Conservation (phyloP, 2,888 invertebrate species). For the Conistra vaccinii region DNA sequence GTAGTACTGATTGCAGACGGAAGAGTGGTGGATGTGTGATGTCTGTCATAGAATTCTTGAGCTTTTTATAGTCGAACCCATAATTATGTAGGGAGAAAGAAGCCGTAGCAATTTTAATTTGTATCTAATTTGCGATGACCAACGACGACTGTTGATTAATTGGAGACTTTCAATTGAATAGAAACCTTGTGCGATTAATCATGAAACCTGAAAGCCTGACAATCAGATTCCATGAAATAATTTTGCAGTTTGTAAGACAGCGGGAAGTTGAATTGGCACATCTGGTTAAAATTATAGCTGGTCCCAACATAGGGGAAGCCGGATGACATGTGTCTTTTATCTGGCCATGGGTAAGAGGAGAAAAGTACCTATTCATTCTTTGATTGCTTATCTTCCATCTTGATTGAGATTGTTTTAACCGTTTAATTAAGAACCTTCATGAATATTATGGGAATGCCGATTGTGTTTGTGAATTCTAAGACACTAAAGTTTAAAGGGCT, state of each 20-base stretch:
- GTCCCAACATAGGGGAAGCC: neutral
- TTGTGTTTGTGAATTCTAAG: neutral
- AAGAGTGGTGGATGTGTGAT: conserved; percentile 43
- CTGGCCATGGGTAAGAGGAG: neutral
- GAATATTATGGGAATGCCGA: neutral
- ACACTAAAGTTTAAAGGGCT: neutral
- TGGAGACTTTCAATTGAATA: conserved; percentile 28
- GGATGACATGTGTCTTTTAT: neutral
- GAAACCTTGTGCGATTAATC: conserved; percentile 21
- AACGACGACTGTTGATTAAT: conserved; percentile 22
- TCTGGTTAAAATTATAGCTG: neutral
- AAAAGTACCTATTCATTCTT: neutral
- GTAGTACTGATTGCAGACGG: conserved; percentile 17
- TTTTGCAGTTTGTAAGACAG: neutral
- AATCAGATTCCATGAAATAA: neutral
- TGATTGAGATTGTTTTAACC: neutral
- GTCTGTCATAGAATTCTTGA: neutral
- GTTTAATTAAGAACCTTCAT: neutral
- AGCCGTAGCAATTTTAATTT: conserved; percentile 59
- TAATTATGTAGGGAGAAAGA: conserved; percentile 33
- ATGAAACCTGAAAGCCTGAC: neutral
- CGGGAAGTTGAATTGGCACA: neutral
- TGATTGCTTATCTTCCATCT: neutral
- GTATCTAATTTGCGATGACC: conserved; percentile 28
- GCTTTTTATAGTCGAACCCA: conserved; percentile 51